phyloP scores from a whole-genome alignment of 1,140 invertebrate species.

The Pseudachorutes palmiensis region DNA sequence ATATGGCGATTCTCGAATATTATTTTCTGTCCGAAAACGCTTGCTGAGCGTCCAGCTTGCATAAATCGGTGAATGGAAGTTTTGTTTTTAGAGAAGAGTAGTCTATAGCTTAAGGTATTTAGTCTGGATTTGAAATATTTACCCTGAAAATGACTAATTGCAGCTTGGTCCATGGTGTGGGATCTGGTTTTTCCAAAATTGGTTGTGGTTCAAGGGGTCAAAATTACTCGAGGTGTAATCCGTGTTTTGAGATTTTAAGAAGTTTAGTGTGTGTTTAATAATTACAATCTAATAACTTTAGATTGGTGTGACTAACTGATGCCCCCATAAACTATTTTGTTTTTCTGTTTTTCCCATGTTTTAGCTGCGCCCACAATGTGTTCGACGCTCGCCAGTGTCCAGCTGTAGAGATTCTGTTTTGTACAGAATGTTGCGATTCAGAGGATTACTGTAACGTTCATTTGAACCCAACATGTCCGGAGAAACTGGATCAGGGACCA shows the following conservation, averaged over 20 bases:
- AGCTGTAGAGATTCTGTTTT: conserved; percentile 32
- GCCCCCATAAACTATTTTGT: conserved; percentile 2
- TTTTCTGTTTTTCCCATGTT: not conserved
- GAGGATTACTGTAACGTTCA: conserved; percentile 54
- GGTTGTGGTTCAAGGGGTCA: not conserved
- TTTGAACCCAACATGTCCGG: conserved; percentile 43
- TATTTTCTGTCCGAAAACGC: no score
- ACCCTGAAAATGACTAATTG: no score
- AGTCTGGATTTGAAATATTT: no score
- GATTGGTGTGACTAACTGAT: not conserved
- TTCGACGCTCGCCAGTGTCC: conserved; percentile 5
- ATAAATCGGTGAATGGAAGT: no score
- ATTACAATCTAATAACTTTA: not conserved
- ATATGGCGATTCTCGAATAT: no score
- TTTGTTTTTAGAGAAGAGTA: no score
- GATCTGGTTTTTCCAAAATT: not conserved
- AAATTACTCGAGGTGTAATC: not conserved
- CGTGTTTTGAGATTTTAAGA: not conserved
- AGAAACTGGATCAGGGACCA: not conserved
- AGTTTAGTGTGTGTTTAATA: not conserved
- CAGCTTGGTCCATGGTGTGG: no score
- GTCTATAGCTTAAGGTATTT: no score
- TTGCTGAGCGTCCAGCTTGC: no score
- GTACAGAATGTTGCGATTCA: conserved; percentile 55
- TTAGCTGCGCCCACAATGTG: not conserved